A percentile compares a stretch with the other conserved stretches of the same genome.
These are phyloP conservation scores for Parus major DNA, from an alignment of 2,113 vertebrate genomes.

Conservation along the genomic window DNA sequence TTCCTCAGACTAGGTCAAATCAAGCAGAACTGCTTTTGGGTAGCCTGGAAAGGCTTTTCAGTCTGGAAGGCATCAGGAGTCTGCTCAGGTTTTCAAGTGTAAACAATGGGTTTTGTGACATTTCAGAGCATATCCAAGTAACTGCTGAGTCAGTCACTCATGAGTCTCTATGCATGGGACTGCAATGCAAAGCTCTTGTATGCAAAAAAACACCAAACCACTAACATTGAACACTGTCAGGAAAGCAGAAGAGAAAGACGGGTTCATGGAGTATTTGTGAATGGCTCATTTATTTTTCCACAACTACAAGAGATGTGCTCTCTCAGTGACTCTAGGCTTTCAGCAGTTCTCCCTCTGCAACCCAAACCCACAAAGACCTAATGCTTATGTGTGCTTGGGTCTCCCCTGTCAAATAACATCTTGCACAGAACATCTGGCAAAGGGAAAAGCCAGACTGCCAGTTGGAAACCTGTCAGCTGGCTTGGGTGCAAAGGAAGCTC, in stretches of 20 bases:
- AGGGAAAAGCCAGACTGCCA: not conserved
- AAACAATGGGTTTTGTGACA: not conserved
- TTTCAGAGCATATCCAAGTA: not conserved
- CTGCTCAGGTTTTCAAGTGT: not conserved
- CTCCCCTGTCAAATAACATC: not conserved
- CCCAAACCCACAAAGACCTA: not conserved
- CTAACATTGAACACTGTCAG: not conserved
- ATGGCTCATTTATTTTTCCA: conserved; percentile 3
- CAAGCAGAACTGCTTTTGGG: not conserved
- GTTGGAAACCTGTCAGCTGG: conserved; percentile 1
- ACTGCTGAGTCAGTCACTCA: not conserved
- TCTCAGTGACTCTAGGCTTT: not conserved
- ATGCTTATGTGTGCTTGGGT: not conserved
- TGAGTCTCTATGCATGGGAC: rapidly evolving
- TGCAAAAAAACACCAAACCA: not conserved
- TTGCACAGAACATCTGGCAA: not conserved
- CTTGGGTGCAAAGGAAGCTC: not conserved
- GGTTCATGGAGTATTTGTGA: not conserved
- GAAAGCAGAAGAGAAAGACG: not conserved
- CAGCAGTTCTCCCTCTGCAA: not conserved
- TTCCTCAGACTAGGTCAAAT: not conserved
- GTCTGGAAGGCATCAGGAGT: not conserved
- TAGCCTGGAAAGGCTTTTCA: not conserved
- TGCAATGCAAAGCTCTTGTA: not conserved
- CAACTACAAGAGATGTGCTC: not conserved